Evolutionary conservation across 2,797 vertebrate species (phyloP).

Genomic region (Echiichthys vipera): DNA sequence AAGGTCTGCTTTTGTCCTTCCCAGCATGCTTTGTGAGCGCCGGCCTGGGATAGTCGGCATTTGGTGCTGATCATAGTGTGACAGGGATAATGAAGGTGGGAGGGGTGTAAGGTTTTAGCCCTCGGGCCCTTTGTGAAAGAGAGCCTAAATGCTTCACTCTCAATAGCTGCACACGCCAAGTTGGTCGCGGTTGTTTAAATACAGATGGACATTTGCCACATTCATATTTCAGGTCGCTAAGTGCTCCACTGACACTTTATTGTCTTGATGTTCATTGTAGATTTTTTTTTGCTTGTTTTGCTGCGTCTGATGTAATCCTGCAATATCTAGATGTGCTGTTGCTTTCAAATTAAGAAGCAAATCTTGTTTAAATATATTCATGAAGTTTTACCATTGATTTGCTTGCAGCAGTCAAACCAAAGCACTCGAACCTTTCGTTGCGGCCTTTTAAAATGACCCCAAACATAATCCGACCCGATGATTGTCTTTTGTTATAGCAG

Average conservation of each 20-base stretch:
- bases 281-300: background rate
- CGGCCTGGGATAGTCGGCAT: slow-evolving; percentile 92
- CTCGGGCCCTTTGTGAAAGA: slow-evolving; percentile 79
- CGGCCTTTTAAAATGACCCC: slow-evolving; percentile 13
- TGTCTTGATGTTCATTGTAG: background rate
- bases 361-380: background rate
- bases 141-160: slow-evolving; percentile 73
- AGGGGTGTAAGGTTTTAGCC: slow-evolving; percentile 76
- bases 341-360: background rate
- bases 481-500: slow-evolving; percentile 68
- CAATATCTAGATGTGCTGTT: background rate
- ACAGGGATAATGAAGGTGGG: slow-evolving; percentile 75
- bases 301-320: background rate
- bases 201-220: slow-evolving; percentile 70
- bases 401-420: slow-evolving; percentile 18
- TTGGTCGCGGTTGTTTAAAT: slow-evolving; percentile 79
- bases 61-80: slow-evolving; percentile 85
- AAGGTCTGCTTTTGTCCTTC: slow-evolving; percentile 85
- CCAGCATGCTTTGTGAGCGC: slow-evolving; percentile 90
- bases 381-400: background rate
- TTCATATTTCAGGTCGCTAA: slow-evolving; percentile 70
- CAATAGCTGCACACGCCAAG: slow-evolving; percentile 80
- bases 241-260: slow-evolving; percentile 51
- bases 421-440: background rate
- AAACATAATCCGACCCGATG: slow-evolving; percentile 18